Conservation (phyloP, 2,888 invertebrate genomes). For the Eupeodes latifasciatus region DNA sequence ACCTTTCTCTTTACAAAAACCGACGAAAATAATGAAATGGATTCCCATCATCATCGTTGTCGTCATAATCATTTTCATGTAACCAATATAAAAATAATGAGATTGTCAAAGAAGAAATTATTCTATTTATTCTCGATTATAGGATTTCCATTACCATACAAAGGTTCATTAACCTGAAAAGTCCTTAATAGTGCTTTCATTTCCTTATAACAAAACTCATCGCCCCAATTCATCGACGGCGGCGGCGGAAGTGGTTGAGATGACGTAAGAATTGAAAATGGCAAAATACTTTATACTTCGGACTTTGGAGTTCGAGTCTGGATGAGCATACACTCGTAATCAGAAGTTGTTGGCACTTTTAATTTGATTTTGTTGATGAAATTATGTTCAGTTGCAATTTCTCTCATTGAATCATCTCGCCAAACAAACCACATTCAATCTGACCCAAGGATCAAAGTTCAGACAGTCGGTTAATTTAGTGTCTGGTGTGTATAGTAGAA, state of each 20-base stretch:
- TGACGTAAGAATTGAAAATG: neutral
- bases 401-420: slow-evolving; percentile 35
- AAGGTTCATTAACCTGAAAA: slow-evolving; percentile 17
- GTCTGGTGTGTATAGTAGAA: neutral
- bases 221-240: neutral
- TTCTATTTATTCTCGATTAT: neutral
- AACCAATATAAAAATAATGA: slow-evolving; percentile 16
- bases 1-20: neutral
- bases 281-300: neutral
- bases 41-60: neutral
- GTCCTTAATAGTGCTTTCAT: neutral
- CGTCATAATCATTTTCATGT: neutral
- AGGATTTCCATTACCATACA: neutral
- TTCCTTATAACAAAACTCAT: neutral
- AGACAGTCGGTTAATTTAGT: slow-evolving; percentile 38
- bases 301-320: neutral
- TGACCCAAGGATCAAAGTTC: slow-evolving; percentile 46
- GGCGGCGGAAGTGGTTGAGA: neutral
- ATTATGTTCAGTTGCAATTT: slow-evolving; percentile 33
- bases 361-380: slow-evolving; percentile 27
- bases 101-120: neutral
- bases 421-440: slow-evolving; percentile 42
- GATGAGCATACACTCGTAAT: neutral
- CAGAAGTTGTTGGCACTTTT: slow-evolving; percentile 32
- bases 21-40: slow-evolving; percentile 14